phyloP scores from a whole-genome alignment of 1,140 invertebrate genomes.

The Calephelis virginiensis region DNA sequence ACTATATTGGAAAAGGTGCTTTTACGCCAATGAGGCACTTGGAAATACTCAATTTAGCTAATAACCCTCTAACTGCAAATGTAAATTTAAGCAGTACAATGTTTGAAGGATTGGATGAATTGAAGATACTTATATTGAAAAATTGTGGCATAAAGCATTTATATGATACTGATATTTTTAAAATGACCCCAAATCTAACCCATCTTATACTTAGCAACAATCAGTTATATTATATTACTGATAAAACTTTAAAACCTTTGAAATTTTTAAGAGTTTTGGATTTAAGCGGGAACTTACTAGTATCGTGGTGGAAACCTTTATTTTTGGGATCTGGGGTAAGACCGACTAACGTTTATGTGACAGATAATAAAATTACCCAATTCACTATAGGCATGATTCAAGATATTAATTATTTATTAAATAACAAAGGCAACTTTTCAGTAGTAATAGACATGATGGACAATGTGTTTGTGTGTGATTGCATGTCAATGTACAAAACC shows the following conservation, averaged over 20 bases:
- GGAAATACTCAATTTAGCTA: slow-evolving; percentile 74
- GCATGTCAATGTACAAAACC: slow-evolving; percentile 60
- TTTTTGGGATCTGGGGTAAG: slow-evolving; percentile 60
- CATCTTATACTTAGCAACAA: slow-evolving; percentile 76
- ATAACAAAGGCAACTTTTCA: slow-evolving; percentile 41
- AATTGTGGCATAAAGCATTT: slow-evolving; percentile 74
- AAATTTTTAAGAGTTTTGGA: slow-evolving; percentile 68
- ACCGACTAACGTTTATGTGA: slow-evolving; percentile 59
- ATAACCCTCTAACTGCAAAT: slow-evolving; percentile 72
- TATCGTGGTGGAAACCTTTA: slow-evolving; percentile 71
- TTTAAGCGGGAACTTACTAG: slow-evolving; percentile 73
- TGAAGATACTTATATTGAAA: slow-evolving; percentile 72
- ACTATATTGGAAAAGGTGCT: slow-evolving; percentile 62
- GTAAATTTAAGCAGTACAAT: slow-evolving; percentile 55
- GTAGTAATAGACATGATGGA: slow-evolving; percentile 66
- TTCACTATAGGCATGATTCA: slow-evolving; percentile 78
- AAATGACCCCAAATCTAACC: slow-evolving; percentile 71
- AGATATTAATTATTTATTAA: slow-evolving; percentile 74
- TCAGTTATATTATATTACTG: slow-evolving; percentile 61
- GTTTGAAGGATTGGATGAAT: slow-evolving; percentile 73
- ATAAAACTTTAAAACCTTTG: slow-evolving; percentile 65
- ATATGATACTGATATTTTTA: slow-evolving; percentile 70
- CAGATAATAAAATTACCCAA: slow-evolving; percentile 78
- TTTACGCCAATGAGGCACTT: slow-evolving; percentile 68
- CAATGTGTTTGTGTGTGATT: slow-evolving; percentile 80